Evolutionary conservation across 2,113 vertebrate species (phyloP), one percentile per base, ranked within the genome.

Genomic region (Lycocorax pyrrhopterus): DNA sequence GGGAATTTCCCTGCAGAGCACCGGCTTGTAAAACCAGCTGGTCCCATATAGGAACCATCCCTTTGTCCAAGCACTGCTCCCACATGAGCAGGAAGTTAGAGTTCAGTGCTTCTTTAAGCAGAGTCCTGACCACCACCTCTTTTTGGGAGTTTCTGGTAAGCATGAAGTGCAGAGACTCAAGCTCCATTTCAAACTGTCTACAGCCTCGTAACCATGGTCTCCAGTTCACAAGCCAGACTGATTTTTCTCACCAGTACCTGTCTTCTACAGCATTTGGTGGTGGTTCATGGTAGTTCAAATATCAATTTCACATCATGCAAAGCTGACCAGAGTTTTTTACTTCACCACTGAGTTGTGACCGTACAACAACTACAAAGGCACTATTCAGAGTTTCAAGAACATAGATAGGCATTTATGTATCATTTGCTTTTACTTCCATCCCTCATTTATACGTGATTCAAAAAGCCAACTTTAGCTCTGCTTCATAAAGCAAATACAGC

Each of bases 1-100:
- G 44, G 73, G 52, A 90, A 92, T 87, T 90, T 90, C 86, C 86
- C 93, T 90, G 72, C 32, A 67, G 76, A 94, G 66, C 25, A 13
- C 9, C 2, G 0, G 44, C 86, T 47, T 71, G 60, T 51, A 33
- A 25, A 94, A 67, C 46, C 67, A 75, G 90, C 92, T 95, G 88
- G 55, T 64, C 63, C 25, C 68, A 74, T 39, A 71, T 0, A 68
- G 52, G 47, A 86, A 67, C 80, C 19, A 66, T 29, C 27, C 59
- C 72, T 35, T 46, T 37, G 52, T 72, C 56, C 91, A 92, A 94
- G 83, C 22, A 37, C 39, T 84, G 64, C 69, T 89, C 76, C 30
- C 68, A 63, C 33, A 22, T 0, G 5, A 86, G 49, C 72, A 58
- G 39, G 46, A 62, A 35, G 14, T 39, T 10, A n/a, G 37, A 74